Base-by-base conservation (phyloP, 2,113 vertebrate species). In the Ochotona curzoniae region DNA sequence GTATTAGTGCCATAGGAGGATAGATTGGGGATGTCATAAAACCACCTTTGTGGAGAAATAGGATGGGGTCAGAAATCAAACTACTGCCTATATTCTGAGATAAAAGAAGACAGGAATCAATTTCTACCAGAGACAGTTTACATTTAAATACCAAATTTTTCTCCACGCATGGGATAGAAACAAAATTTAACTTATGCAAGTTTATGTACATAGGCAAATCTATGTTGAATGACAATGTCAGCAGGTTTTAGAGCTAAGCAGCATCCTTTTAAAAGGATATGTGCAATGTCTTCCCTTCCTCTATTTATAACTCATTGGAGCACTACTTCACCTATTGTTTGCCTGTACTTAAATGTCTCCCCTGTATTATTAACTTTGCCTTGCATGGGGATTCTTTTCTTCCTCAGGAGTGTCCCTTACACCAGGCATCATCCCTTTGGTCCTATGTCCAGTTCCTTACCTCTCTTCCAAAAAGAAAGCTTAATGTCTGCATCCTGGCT, bases 391-490 rank as follows among this genome's bases (percentile, higher is more conserved):
- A 8, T 83, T 66, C 38, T 75, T 74, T 66, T 44, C 6, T 83
- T 64, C 44, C 71, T 44, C 49, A 83, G 61, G 44, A 67, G 4
- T 91, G 25, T 51, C 35, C 38, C 21, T 69, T 60, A 69, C 21
- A 76, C 54, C 38, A 15, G 25, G 74, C 21, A 57, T 35, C 9
- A 67, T 26, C 28, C 30, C 15, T 5, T n/a, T 60, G 3, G 9
- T n/a, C 23, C 2, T 15, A 23, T 4, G 18, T 44, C 9, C 18
- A 74, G 20, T 60, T 80, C 35, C 78, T 66, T 83, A 95, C 92
- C 71, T 38, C 85, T 38, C 10, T 38, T 7, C 70, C 69, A 57
- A 76, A 95, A 96, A 67, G 90, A 74, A 87, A 96, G 38, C 38
- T 54, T 81, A 67, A 93, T 96, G 76, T 95, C 86, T 51, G 75